Base-by-base conservation (phyloP, 2,797 vertebrate species). In the Triplophysa bombifrons region DNA sequence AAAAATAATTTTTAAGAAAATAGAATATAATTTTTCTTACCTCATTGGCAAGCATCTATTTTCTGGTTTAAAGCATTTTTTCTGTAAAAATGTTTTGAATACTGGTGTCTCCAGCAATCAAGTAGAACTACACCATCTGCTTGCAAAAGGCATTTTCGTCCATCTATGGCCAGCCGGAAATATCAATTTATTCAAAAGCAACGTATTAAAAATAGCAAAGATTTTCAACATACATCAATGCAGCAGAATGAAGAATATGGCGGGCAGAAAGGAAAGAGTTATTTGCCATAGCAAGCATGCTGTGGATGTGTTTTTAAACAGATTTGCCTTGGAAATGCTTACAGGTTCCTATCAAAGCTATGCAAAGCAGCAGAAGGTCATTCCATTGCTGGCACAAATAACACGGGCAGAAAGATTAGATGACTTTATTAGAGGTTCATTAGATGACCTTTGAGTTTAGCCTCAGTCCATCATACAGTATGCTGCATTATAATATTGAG, bases 271-370 rank as follows among this genome's bases (percentile, higher is more conserved):
- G 17, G 7, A 48, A 13, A 60, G 65, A 22, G 53, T 34, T 77
- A 20, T 69, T 76, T 69, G 22, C 34, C 0, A 0, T 68, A 68
- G 17, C 10, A 12, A 41, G 41, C 55, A 77, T 11, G 10, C 48
- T 38, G 46, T 48, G n/a, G 22, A 20, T 27, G 5, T 41, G 2
- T 46, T 56, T 48, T 44, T 53, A 51, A 41, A 67, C 19, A 60
- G 16, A 70, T 82, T 84, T 81, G 80, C 34, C 55, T 80, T 80
- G 74, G 58, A 82, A 82, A 85, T 83, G 10, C 55, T 69, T 50
- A 63, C 16, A 66, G 25, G 48, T 2, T 34, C 53, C 12, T 17
- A 58, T 58, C 50, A 48, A 61, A 48, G 25, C 20, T 34, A 85
- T 82, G 77, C 80, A 84, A 82, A 84, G 55, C 30, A 72, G 77